Conservation (phyloP, 1,140 invertebrate genomes). For the Potamilus streckersoni region DNA sequence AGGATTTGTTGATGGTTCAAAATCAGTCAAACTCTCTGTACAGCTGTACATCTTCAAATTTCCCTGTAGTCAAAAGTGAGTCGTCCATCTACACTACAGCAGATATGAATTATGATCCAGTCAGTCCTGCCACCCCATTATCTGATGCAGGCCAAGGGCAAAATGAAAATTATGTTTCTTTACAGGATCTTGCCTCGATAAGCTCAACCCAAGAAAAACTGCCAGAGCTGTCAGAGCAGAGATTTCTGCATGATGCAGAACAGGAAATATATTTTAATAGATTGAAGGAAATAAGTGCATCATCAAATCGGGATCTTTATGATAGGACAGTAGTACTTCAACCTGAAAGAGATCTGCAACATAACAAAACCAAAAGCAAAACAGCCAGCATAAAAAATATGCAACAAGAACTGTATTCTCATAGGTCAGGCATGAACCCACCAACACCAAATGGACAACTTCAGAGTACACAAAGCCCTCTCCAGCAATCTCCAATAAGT, state of each 20-base stretch:
- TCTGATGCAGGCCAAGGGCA: conserved; percentile 34
- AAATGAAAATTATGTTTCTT: conserved; percentile 36
- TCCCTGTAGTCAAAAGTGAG: conserved; percentile 25
- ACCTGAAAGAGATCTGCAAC: too few species aligned
- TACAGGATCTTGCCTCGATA: conserved; percentile 48
- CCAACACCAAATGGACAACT: conserved; percentile 14
- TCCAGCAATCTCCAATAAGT: conserved; percentile 47
- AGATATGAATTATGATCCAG: conserved; percentile 57
- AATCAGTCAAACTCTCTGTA: conserved; percentile 20
- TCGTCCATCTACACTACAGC: conserved; percentile 30
- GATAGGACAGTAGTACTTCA: too few species aligned
- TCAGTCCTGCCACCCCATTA: conserved; percentile 54
- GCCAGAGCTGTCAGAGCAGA: too few species aligned
- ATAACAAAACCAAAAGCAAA: conserved; percentile 2
- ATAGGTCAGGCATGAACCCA: too few species aligned
- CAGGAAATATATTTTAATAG: too few species aligned
- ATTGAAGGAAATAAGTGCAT: too few species aligned
- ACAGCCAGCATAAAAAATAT: conserved; percentile 10
- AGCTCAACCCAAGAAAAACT: conserved; percentile 30
- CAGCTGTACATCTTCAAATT: not conserved
- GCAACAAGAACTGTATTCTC: too few species aligned
- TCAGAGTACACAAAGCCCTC: conserved; percentile 43
- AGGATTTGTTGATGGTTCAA: conserved; percentile 16
- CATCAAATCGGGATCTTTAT: too few species aligned
- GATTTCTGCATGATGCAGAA: too few species aligned